These are phyloP conservation scores for Schizotus pectinicornis DNA, from an alignment of 2,888 invertebrate genomes.

Conservation along the genomic window DNA sequence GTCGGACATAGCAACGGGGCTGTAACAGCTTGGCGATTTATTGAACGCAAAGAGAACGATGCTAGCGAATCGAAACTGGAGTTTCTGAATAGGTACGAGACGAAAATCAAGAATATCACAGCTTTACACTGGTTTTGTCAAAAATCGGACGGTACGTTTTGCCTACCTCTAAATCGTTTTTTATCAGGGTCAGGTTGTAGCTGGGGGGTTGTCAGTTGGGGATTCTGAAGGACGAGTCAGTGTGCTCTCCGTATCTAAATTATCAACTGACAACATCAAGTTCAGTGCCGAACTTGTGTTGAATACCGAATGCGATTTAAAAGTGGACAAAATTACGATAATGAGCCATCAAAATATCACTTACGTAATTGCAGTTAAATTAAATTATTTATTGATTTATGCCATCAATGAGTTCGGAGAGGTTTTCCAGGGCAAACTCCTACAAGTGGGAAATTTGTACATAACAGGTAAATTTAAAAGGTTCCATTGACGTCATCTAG, in stretches of 20 bases:
- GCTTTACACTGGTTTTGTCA: constrained; percentile 43
- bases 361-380: constrained; percentile 45
- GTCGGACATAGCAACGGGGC: constrained; percentile 50
- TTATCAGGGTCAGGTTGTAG: constrained; percentile 31
- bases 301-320: constrained; percentile 35
- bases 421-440: constrained; percentile 41
- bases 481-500: constrained; percentile 9
- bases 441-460: constrained; percentile 45
- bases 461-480: constrained; percentile 45
- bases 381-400: constrained; percentile 44
- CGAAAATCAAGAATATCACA: constrained; percentile 42
- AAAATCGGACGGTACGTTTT: constrained; percentile 19
- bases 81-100: constrained; percentile 43
- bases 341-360: constrained; percentile 39
- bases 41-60: constrained; percentile 32
- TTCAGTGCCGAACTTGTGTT: constrained; percentile 34
- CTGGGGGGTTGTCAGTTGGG: constrained; percentile 46
- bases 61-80: constrained; percentile 31
- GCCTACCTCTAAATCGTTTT: neutral
- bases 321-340: constrained; percentile 46
- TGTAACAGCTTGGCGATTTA: constrained; percentile 49
- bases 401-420: constrained; percentile 43
- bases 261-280: constrained; percentile 34
- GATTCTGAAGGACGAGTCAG: constrained; percentile 47
- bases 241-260: constrained; percentile 41